Evolutionary conservation across 2,888 invertebrate species (phyloP).

Genomic region (Galerucella nymphaeae): DNA sequence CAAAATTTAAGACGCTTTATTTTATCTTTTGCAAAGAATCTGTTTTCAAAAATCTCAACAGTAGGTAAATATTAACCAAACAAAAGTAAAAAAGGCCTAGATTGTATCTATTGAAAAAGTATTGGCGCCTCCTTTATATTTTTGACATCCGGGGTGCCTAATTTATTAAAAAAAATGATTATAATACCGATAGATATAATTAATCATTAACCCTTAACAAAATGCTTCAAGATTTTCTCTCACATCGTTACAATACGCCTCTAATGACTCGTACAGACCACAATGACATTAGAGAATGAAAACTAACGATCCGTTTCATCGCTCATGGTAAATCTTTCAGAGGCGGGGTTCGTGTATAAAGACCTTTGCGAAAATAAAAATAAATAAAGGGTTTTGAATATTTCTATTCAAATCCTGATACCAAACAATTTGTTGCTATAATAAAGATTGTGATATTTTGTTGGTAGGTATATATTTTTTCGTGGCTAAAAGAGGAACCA

Average conservation of each 20-base stretch:
- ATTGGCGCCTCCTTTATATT: slow-evolving; percentile 54
- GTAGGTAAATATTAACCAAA: slow-evolving; percentile 51
- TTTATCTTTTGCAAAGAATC: background rate
- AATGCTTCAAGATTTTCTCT: slow-evolving; percentile 57
- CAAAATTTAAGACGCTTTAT: background rate
- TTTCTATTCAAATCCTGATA: background rate
- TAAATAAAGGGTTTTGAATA: background rate
- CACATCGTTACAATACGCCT: slow-evolving; percentile 57
- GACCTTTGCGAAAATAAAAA: slow-evolving; percentile 5
- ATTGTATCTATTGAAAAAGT: slow-evolving; percentile 44
- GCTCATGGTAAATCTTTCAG: slow-evolving; percentile 55
- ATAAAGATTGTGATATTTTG: too few species aligned
- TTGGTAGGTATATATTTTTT: too few species aligned
- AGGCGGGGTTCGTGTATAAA: slow-evolving; percentile 38
- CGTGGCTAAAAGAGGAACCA: too few species aligned
- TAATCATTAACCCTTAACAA: slow-evolving; percentile 63
- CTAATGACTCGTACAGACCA: slow-evolving; percentile 62
- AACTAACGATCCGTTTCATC: slow-evolving; percentile 65
- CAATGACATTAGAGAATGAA: slow-evolving; percentile 62
- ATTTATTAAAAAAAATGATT: slow-evolving; percentile 62
- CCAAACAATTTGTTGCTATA: too few species aligned
- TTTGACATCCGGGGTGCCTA: slow-evolving; percentile 55
- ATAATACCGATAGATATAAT: slow-evolving; percentile 61
- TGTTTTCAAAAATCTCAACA: slow-evolving; percentile 51
- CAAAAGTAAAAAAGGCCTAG: slow-evolving; percentile 50